Evolutionary conservation across 2,113 vertebrate species (phyloP).

Genomic region (Caranx ignobilis): DNA sequence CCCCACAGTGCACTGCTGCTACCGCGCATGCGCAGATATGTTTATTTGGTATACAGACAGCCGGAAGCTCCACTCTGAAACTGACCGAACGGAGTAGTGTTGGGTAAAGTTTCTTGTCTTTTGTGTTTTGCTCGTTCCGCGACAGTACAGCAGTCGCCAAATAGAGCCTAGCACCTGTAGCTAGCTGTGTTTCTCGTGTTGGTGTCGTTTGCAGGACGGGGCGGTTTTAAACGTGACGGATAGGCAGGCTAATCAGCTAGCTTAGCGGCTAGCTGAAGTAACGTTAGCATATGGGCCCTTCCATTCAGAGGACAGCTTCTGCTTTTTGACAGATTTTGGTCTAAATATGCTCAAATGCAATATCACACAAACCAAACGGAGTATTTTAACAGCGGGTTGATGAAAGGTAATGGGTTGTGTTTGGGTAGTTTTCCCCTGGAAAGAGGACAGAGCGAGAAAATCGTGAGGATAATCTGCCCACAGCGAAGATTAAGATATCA

Average conservation of each 20-base stretch:
- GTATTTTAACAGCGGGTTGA: not conserved
- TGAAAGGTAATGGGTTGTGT: not conserved
- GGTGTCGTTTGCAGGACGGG: not conserved
- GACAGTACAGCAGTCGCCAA: not conserved
- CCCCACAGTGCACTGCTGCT: conserved; percentile 44
- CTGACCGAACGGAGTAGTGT: conserved; percentile 69
- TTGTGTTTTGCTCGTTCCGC: conserved; percentile 17
- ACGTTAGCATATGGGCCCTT: conserved; percentile 71
- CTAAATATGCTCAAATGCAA: not conserved
- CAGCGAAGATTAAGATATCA: conserved; percentile 53
- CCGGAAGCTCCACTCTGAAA: conserved; percentile 77
- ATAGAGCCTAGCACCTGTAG: not conserved
- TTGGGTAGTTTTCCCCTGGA: not conserved
- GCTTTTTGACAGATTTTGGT: not conserved
- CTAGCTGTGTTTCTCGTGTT: not conserved
- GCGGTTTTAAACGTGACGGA: conserved; percentile 21
- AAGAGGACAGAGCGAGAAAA: not conserved
- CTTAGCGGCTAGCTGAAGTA: conserved; percentile 61
- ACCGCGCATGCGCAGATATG: conserved; percentile 67
- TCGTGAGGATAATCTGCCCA: conserved; percentile 14
- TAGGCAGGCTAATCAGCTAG: conserved; percentile 48
- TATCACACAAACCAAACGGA: fast-evolving
- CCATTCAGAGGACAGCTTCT: conserved; percentile 51
- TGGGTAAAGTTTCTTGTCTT: conserved; percentile 77
- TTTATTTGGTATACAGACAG: conserved; percentile 73